phyloP scores from a whole-genome alignment of 2,113 vertebrate genomes.

The Pelecanus crispus region DNA sequence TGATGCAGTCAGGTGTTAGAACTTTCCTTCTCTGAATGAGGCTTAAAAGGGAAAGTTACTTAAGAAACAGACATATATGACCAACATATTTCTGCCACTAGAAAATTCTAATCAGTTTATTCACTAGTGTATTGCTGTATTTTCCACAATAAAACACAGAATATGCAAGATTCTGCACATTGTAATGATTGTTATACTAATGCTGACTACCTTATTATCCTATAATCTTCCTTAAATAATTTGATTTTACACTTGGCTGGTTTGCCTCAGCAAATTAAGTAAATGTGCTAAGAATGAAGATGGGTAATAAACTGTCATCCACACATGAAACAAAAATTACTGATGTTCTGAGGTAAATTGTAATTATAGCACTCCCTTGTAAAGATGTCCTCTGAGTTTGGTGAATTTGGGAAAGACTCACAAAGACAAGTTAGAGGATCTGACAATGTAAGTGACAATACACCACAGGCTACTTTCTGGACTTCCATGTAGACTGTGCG shows the following conservation, averaged over 20 bases:
- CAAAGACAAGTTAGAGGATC: not conserved
- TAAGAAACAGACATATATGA: not conserved
- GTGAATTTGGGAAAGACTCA: not conserved
- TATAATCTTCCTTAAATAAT: conserved; percentile 41
- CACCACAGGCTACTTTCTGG: not conserved
- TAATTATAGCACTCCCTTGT: not conserved
- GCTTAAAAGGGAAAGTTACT: not conserved
- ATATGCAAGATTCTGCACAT: not conserved
- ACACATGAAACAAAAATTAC: not conserved
- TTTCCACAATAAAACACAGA: not conserved
- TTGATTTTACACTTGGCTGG: conserved; percentile 37
- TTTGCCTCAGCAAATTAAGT: conserved; percentile 13
- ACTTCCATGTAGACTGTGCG: not conserved
- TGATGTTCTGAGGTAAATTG: not conserved
- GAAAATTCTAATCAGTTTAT: not conserved
- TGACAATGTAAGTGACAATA: not conserved
- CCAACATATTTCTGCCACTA: not conserved
- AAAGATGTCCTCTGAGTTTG: not conserved
- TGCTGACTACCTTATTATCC: not conserved
- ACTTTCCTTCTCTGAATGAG: not conserved
- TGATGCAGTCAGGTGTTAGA: not conserved
- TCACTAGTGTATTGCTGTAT: not conserved
- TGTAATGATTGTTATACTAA: not conserved
- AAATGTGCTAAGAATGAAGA: not conserved
- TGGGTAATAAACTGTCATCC: not conserved